These are phyloP conservation scores for Ligdia adustata DNA, from an alignment of 2,888 invertebrate genomes.

Conservation along the genomic window DNA sequence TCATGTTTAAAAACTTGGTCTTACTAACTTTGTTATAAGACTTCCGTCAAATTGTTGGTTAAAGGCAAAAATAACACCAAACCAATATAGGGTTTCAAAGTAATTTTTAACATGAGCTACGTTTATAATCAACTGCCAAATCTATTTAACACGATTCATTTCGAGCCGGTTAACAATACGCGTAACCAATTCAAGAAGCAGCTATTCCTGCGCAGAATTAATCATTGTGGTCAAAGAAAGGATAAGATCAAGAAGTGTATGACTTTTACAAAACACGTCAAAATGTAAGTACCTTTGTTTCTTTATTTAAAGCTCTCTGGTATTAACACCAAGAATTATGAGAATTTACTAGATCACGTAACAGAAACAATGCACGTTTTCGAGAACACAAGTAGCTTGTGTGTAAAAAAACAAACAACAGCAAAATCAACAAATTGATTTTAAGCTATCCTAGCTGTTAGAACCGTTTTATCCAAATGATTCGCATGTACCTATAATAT, in stretches of 20 bases:
- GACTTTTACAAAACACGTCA: constrained; percentile 61
- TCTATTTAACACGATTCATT: constrained; percentile 48
- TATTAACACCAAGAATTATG: too few relatives aligned
- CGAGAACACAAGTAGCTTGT: too few relatives aligned
- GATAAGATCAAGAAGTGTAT: constrained; percentile 68
- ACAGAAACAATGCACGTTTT: too few relatives aligned
- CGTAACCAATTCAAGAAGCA: constrained; percentile 47
- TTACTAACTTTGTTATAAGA: constrained; percentile 58
- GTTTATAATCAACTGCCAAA: constrained; percentile 54
- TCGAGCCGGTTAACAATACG: constrained; percentile 41
- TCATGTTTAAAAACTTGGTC: constrained; percentile 50
- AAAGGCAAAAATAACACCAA: constrained; percentile 18
- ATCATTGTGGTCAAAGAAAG: constrained; percentile 61
- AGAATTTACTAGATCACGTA: too few relatives aligned
- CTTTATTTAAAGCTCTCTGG: not conserved
- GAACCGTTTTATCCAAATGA: too few relatives aligned
- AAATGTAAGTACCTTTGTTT: constrained; percentile 65
- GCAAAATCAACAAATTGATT: too few relatives aligned
- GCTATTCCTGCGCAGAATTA: constrained; percentile 55
- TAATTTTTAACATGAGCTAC: constrained; percentile 67
- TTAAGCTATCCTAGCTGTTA: too few relatives aligned
- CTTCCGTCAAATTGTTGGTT: constrained; percentile 42
- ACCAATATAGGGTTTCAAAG: constrained; percentile 31
- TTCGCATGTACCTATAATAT: too few relatives aligned
- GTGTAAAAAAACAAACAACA: too few relatives aligned